Evolutionary conservation across 1,140 invertebrate species (phyloP).

Genomic region (Drosophila bifasciata): DNA sequence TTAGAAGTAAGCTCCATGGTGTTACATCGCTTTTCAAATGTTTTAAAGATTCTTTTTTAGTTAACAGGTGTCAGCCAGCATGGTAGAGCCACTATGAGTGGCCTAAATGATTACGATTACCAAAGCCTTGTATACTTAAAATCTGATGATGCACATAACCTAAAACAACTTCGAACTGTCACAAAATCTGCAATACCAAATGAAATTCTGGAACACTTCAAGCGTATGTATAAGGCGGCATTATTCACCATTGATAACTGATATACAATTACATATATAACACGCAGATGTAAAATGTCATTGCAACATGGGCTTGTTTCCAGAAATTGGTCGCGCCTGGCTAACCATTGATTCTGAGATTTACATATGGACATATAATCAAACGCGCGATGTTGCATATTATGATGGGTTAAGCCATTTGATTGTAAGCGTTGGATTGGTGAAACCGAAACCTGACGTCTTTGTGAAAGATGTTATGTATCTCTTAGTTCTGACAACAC

Average conservation of each 20-base stretch:
- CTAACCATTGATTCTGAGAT: constrained; percentile 98
- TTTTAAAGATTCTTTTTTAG: constrained; percentile 31
- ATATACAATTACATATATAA: no score
- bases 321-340: constrained; percentile 98
- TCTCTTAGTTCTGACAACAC: constrained; percentile 94
- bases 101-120: constrained; percentile 95
- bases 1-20: constrained; percentile 60
- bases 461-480: constrained; percentile 97
- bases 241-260: no score
- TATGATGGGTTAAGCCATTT: constrained; percentile 96
- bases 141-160: constrained; percentile 86
- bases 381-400: constrained; percentile 95
- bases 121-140: constrained; percentile 89
- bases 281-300: constrained; percentile 94
- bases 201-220: constrained; percentile 97
- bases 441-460: constrained; percentile 93
- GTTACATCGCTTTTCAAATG: background rate
- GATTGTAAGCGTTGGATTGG: constrained; percentile 93
- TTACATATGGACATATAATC: constrained; percentile 96
- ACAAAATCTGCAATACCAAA: constrained; percentile 94
- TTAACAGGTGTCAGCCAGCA: constrained; percentile 80
- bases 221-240: constrained; percentile 87
- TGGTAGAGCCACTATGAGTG: constrained; percentile 87
- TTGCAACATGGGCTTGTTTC: constrained; percentile 97
- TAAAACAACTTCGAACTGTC: constrained; percentile 91